Conservation (phyloP, 2,113 vertebrate genomes). For the Alectura lathami region DNA sequence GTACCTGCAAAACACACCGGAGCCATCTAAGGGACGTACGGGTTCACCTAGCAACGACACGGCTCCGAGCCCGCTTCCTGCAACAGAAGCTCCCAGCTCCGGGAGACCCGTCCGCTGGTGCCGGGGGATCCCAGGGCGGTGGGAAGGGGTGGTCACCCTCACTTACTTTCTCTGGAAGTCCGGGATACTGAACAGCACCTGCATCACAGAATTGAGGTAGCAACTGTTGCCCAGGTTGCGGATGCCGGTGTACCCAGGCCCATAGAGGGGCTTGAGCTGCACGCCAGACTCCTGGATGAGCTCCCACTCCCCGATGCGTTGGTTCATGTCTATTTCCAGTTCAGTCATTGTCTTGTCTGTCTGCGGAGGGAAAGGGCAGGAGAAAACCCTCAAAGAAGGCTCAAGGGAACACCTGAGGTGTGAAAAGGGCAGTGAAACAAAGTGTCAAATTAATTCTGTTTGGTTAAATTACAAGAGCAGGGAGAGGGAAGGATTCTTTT, state of each 20-base stretch:
- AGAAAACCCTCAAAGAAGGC: background rate
- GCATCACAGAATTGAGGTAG: conserved; percentile 99
- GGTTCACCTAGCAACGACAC: background rate
- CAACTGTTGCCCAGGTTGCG: conserved; percentile 98
- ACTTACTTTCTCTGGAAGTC: conserved; percentile 98
- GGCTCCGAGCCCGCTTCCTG: background rate
- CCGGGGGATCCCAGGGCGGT: background rate
- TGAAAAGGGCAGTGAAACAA: background rate
- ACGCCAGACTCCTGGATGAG: conserved; percentile 96
- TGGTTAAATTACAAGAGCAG: background rate
- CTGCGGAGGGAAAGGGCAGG: conserved; percentile 68
- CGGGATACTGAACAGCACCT: conserved; percentile 98
- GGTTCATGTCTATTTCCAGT: conserved; percentile 98
- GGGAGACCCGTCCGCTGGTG: background rate
- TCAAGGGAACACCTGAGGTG: background rate
- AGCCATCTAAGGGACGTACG: background rate
- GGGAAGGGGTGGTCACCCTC: background rate
- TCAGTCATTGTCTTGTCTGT: conserved; percentile 98
- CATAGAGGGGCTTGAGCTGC: conserved; percentile 90
- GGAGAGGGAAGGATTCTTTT: background rate
- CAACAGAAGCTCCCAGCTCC: background rate
- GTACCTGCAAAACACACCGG: conserved; percentile 77
- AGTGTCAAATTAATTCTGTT: background rate
- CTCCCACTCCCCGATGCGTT: conserved; percentile 98
- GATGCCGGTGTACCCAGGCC: conserved; percentile 94